Percentiles rank a stretch among this genome's conserved stretches.
Evolutionary conservation across 2,888 invertebrate genomes (phyloP).

Genomic region (Pilophorus perplexus): DNA sequence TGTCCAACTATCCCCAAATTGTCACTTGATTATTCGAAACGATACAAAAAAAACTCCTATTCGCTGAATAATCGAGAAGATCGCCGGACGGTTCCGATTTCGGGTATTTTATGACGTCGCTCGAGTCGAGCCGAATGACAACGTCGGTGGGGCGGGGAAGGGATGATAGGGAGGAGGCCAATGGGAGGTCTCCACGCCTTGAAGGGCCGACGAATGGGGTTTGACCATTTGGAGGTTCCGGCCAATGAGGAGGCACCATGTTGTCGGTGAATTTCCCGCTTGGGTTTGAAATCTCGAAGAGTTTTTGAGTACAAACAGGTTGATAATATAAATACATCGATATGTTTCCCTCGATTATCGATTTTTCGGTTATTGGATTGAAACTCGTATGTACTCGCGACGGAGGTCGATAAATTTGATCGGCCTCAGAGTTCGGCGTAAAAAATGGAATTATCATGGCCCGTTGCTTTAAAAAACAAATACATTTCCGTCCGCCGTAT

Average conservation of each 20-base stretch:
- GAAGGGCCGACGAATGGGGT: conserved; percentile 2
- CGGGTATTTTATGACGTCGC: too few species aligned
- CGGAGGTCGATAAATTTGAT: too few species aligned
- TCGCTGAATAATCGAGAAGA: neutral
- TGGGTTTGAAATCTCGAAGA: conserved; percentile 1
- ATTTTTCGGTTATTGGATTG: too few species aligned
- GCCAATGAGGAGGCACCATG: conserved; percentile 30
- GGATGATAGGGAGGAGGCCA: conserved; percentile 29
- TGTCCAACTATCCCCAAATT: neutral
- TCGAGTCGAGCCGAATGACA: neutral
- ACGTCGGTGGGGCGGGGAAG: neutral
- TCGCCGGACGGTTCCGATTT: too few species aligned
- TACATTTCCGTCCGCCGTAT: too few species aligned
- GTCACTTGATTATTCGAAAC: neutral
- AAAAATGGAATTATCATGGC: too few species aligned
- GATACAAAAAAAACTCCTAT: neutral
- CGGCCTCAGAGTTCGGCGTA: too few species aligned
- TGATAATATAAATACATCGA: too few species aligned
- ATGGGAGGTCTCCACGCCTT: conserved; percentile 28
- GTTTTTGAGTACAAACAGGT: too few species aligned
- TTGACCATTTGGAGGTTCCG: conserved; percentile 14
- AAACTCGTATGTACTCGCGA: too few species aligned
- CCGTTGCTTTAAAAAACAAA: too few species aligned
- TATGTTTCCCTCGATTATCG: too few species aligned
- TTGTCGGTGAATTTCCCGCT: conserved; percentile 4